Percentiles rank a stretch among this genome's conserved stretches.
Evolutionary conservation across 2,888 invertebrate species (phyloP).

Genomic region (Deroplatys truncata): DNA sequence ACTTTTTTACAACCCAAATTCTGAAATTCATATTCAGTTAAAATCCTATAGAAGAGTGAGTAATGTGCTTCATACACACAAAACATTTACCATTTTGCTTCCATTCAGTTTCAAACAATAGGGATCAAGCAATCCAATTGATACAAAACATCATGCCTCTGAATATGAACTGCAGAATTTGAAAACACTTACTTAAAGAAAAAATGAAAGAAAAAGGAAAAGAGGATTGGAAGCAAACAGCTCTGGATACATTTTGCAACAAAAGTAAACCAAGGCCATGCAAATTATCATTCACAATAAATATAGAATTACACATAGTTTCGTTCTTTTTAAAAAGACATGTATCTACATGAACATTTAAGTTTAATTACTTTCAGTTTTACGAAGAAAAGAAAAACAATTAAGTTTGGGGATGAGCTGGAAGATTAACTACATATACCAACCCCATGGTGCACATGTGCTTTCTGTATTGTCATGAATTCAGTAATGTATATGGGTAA

Average conservation of each 20-base stretch:
- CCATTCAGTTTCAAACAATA: neutral
- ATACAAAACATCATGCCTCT: neutral
- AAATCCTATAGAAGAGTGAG: too few species aligned
- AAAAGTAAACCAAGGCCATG: slow-evolving; percentile 11
- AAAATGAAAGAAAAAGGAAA: neutral
- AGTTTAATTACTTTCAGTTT: neutral
- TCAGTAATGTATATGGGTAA: neutral
- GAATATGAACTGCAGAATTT: neutral
- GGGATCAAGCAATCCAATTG: neutral
- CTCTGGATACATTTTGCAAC: slow-evolving; percentile 1
- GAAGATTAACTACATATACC: neutral
- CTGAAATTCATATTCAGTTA: neutral
- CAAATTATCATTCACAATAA: neutral
- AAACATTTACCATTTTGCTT: neutral
- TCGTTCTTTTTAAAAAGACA: neutral
- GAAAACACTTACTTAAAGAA: neutral
- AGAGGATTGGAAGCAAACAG: neutral
- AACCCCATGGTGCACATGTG: neutral
- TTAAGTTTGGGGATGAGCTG: neutral
- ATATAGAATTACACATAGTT: neutral
- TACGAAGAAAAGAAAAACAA: neutral
- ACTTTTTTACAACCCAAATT: neutral
- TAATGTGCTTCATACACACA: neutral
- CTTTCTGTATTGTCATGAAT: neutral
- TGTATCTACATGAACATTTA: neutral